Conservation (phyloP, 2,888 invertebrate species). For the Trichopria drosophilae region DNA sequence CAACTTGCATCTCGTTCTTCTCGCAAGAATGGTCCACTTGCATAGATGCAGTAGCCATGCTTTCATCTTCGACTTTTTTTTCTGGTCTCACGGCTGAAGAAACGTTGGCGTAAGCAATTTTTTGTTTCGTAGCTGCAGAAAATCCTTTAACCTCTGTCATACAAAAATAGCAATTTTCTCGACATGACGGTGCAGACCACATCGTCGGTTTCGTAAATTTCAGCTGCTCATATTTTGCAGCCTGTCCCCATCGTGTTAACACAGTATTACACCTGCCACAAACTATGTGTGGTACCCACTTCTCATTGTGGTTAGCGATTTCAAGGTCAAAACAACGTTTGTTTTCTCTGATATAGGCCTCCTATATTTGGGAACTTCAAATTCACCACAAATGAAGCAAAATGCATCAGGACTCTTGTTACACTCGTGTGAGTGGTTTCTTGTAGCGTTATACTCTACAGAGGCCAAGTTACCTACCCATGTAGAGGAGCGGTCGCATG, state of each 20-base stretch:
- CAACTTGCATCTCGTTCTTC: no score
- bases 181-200: background rate
- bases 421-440: background rate
- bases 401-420: constrained; percentile 14
- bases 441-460: constrained; percentile 10
- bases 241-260: no score
- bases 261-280: no score
- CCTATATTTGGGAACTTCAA: constrained; percentile 11
- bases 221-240: no score
- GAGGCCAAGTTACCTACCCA: constrained; percentile 6
- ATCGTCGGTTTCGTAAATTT: no score
- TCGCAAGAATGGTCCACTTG: no score
- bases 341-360: constrained; percentile 2
- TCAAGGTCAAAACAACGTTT: background rate
- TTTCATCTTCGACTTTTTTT: constrained; percentile 1
- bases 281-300: background rate
- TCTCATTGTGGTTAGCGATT: background rate
- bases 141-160: background rate
- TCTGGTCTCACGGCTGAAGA: constrained; percentile 4
- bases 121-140: background rate
- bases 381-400: constrained; percentile 18
- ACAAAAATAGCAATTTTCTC: constrained; percentile 5
- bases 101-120: background rate
- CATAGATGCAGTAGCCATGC: background rate
- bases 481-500: constrained; percentile 7